Base-by-base conservation (phyloP, 1,140 invertebrate genomes). In the Ganaspis sp. region DNA sequence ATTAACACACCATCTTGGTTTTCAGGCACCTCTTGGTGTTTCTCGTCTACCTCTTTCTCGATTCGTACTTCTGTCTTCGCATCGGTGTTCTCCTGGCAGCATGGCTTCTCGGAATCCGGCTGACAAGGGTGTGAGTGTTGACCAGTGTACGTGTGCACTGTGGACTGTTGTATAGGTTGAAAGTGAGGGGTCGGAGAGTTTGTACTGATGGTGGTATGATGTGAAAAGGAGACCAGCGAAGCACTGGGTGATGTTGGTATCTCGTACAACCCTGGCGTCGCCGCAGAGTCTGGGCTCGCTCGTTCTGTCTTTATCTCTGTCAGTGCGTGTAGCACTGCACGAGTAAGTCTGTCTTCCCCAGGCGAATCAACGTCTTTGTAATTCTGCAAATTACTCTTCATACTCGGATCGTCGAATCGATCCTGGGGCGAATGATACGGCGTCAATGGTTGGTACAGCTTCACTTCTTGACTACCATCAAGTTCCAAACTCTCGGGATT, bases 211-310 rank as follows among this genome's bases (percentile, higher is more conserved):
- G 89, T 38, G 88, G 89, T 2, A 88, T 88, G 73, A 80, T 74
- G 70, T 23, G 76, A 81, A 76, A 82, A 75, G 9, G 76, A 74
- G 79, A 75, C 19, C 70, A 70, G 69, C 38, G 53, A 9, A 64
- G 49, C 40, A 37, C 70, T 69, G 69, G 81, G 89, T 72, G 84
- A 87, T 79, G 78, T 83, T 70, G 79, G 69, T 26, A 78, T 70
- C 72, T 85, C 83, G 85, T 91, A 90, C 85, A 82, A 81, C 70
- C 84, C 85, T 87, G 82, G 74, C 75, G 88, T 88, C 79, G 86
- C 83, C 85, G 82, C 81, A 34, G 87, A 82, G 84, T 89, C 88
- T 85, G 86, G 85, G 74, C 88, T 90, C 73, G 83, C 74, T 82
- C 85, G 83, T 78, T 90, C 88, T 42, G 77, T 84, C 81, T 90